These are phyloP conservation scores for Pycnonotus jocosus DNA, from an alignment of 2,113 vertebrate genomes.

Conservation along the genomic window DNA sequence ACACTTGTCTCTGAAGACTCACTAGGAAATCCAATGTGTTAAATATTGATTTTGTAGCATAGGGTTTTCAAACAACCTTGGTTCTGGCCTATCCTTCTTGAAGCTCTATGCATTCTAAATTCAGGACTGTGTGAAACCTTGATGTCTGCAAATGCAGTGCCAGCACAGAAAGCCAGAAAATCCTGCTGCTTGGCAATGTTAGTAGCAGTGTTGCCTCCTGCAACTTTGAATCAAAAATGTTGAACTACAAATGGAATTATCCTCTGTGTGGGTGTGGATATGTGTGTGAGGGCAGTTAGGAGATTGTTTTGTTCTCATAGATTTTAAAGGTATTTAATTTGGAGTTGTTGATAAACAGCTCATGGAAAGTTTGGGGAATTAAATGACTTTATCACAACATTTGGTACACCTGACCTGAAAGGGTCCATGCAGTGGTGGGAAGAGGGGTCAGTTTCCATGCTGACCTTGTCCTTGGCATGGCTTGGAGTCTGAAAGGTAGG, in stretches of 20 bases:
- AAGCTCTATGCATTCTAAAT: background rate
- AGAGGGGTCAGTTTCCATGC: background rate
- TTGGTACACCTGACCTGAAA: background rate
- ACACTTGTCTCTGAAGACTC: background rate
- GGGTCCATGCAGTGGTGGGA: background rate
- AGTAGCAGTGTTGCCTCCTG: background rate
- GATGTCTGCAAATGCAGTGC: background rate
- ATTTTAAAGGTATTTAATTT: background rate
- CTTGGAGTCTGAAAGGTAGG: background rate
- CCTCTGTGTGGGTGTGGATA: background rate
- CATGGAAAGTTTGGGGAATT: background rate
- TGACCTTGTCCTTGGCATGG: background rate
- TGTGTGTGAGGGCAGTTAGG: background rate
- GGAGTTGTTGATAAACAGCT: background rate
- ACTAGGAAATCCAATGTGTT: background rate
- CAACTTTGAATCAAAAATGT: background rate
- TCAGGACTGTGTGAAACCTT: background rate
- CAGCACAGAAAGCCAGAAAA: background rate
- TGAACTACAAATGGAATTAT: background rate
- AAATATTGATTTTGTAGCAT: background rate
- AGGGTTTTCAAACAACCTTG: background rate
- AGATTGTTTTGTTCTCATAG: background rate
- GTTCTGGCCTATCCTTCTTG: background rate
- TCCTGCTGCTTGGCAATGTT: background rate
- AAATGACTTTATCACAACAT: background rate